Conservation (phyloP, 1,140 invertebrate species). For the Monochamus saltuarius region DNA sequence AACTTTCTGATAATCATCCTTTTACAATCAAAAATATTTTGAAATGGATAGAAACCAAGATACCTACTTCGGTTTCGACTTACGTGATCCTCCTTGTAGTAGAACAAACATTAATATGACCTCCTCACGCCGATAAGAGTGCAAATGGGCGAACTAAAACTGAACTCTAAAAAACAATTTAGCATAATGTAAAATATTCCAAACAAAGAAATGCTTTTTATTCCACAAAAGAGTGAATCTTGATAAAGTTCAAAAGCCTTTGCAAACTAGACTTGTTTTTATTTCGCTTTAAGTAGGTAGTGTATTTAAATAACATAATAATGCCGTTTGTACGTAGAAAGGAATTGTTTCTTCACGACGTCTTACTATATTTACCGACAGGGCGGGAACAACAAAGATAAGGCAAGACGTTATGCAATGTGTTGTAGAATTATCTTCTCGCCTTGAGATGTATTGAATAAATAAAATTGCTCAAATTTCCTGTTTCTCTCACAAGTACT, state of each 20-base stretch:
- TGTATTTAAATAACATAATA: constrained; percentile 1
- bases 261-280: constrained; percentile 5
- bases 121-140: constrained; percentile 12
- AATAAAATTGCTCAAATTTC: constrained; percentile 2
- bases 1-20: too few species aligned
- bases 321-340: constrained; percentile 10
- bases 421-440: neutral
- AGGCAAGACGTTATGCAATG: neutral
- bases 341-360: constrained; percentile 5
- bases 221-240: constrained; percentile 20
- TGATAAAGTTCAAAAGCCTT: constrained; percentile 26
- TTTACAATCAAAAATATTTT: too few species aligned
- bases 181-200: constrained; percentile 20
- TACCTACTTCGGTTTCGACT: neutral
- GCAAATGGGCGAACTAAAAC: constrained; percentile 3
- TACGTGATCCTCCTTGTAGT: neutral
- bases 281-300: constrained; percentile 1
- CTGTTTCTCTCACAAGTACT: neutral
- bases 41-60: too few species aligned
- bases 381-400: constrained; percentile 1
- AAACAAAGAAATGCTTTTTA: constrained; percentile 22
- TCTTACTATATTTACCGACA: constrained; percentile 9
- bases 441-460: neutral
- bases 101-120: neutral
- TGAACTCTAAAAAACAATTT: constrained; percentile 12